Conservation (phyloP, 2,797 vertebrate genomes). For the Cephalopachus bancanus region DNA sequence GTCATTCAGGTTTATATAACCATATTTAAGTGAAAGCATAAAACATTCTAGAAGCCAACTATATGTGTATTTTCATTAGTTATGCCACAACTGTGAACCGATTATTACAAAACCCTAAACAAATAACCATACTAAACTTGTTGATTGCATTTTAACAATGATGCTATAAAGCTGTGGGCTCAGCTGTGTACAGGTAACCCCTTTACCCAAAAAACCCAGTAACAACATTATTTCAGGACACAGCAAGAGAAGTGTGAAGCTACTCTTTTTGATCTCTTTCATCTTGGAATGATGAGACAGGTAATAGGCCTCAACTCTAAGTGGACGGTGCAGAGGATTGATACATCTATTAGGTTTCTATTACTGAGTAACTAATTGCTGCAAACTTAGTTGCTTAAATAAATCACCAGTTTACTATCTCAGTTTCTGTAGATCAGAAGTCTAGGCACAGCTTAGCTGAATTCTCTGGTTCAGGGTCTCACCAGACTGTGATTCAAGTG, state of each 20-base stretch:
- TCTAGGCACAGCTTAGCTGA: not conserved
- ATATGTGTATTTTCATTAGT: conserved; percentile 58
- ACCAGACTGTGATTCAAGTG: not conserved
- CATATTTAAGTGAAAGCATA: conserved; percentile 56
- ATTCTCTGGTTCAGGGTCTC: not conserved
- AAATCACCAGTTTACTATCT: not conserved
- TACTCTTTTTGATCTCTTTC: not conserved
- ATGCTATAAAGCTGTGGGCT: conserved; percentile 25
- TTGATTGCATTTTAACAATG: conserved; percentile 40
- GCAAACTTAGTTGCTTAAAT: not conserved
- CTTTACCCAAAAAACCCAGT: not conserved
- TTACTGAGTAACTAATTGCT: not conserved
- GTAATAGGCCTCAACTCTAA: not conserved
- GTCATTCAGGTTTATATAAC: not conserved
- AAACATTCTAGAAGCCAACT: conserved; percentile 50
- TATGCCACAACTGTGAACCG: not conserved
- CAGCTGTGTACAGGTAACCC: not conserved
- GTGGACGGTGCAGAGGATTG: not conserved
- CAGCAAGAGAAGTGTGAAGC: not conserved
- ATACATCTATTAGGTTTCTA: not conserved
- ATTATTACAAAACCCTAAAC: conserved; percentile 43
- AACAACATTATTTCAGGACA: not conserved
- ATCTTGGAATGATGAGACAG: not conserved
- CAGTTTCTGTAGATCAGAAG: not conserved
- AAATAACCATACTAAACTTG: conserved; percentile 16